Base-by-base conservation (phyloP, 2,888 invertebrate species). In the Atherix ibis region DNA sequence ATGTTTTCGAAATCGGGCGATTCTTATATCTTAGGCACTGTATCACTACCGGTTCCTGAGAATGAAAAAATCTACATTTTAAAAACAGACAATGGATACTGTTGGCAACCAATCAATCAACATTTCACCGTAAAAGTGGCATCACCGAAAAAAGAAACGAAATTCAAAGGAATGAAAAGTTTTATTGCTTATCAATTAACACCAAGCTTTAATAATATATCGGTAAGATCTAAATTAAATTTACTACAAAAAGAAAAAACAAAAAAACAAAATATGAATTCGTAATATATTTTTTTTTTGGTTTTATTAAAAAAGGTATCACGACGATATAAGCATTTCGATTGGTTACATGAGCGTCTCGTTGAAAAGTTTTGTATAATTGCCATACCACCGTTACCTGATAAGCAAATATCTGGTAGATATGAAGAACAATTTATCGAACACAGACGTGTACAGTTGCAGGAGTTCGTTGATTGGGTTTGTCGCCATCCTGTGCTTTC, bases 371-470 rank as follows among this genome's bases (percentile, higher is more conserved):
- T 88, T 59, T 79, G 87, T 45, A 71, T 94, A 34, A 80, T 97
- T 49, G 89, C 94, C 3, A 83, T 97, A 48, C 97, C 98, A 37
- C 95, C 97, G 2, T 61, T 98, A 42, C 98, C 98, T 9, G 97
- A 97, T 55, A 98, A 98, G 64, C 92, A 95, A 61, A 89, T 98
- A 43, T 84, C 94, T 25, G 94, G 94, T 5, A 71, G 94, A 32
- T 97, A 94, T 63, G 97, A 98, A 60, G 94, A 95, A 48, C 88
- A 92, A 50, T 83, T 98, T 49, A 89, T 98, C 47, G 91, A 94
- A 53, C 87, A 91, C 52, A 73, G 98, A 35, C 75, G 92, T 55
- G 81, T 83, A 28, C 91, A 92, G 53, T 66, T 98, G 28, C 95
- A 97, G 58, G 81, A 89, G 49, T 98, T 97, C 71, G 84, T 97